Base-by-base conservation (phyloP, 1,140 invertebrate species). In the Trichoplusia ni region DNA sequence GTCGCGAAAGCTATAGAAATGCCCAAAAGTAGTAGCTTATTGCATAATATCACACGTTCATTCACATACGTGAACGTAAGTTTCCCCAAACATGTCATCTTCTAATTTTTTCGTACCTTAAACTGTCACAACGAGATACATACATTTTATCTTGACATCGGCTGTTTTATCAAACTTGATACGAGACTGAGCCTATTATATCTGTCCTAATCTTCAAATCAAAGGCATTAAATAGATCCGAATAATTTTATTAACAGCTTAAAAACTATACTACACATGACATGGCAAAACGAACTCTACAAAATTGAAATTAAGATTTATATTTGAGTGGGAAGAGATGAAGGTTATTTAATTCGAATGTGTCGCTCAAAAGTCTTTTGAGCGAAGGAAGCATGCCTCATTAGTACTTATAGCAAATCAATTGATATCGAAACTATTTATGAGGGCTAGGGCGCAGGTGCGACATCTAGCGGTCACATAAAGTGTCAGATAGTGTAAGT, bases 171-270 rank as follows among this genome's bases (percentile, higher is more conserved):
- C 49, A 49, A 44, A 47, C n/a, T 56, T 38, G 9, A 56, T 35
- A 23, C 40, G 7, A 46, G 38, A n/a, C 21, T 27, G 51, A 19
- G 35, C 18, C 27, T 27, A 54, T 27, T 56, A 54, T 18, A 44
- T 23, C 38, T 21, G 7, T 42, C 54, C 53, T 56, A 61, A 60
- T 53, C 49, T 58, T 69, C 9, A 59, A 18, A 62, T 47, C 59
- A 60, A 67, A 72, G n/a, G n/a, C 65, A 69, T 76, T 73, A 78
- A 81, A 76, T 73, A 76, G 66, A 76, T 70, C 65, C 71, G 62
- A 73, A 69, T 81, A 79, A 81, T 81, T 62, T 79, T 77, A 81
- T 81, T 81, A 81, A 71, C 71, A 68, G 75, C 68, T 81, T 81
- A 81, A 40, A 31, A 25, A 19, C 6, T 40, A 0, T 2, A n/a